Evolutionary conservation across 2,888 invertebrate species (phyloP), one percentile per base, ranked within the genome.

Genomic region (Drosophila robusta): DNA sequence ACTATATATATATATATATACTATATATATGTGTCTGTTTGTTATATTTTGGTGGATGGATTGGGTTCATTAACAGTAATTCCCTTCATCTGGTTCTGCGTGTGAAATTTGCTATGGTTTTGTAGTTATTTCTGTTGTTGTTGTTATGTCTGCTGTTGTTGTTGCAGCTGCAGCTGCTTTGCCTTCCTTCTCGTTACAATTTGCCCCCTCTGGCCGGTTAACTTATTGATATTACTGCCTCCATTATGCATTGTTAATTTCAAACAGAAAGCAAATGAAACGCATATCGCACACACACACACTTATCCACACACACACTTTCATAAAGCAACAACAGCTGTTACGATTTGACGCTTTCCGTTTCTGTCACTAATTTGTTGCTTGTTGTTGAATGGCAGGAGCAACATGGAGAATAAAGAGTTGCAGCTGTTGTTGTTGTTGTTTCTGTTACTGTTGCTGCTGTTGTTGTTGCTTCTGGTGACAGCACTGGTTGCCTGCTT

Each of bases 331-430:
- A 42, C 42, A 54, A 58, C 55, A 73, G 46, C 64, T 58, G 54
- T 52, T 47, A 47, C 70, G 64, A 78, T 52, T 80, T 87, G 85
- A 68, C 67, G 78, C 63, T 70, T 83, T 80, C 87, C 80, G 87
- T 63, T 83, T 88, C 87, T 87, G 70, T 64, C 70, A 50, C 64
- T 86, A 86, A 88, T 88, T 88, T 83, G 80, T 67, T 58, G 73
- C 50, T 55, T 54, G 58, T 52, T 62, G 29, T 45, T 70, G 32
- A 41, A n/a, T 49, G 52, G 26, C 41, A 70, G 44, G 44, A 60
- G 38, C 54, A 73, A 66, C 57, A 41, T 44, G 47, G 24, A 42
- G 50, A 55, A 50, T 42, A 58, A 42, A 44, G n/a, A 41, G 68
- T 56, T 42, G 68, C 49, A 44, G 47, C 38, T 44, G 68, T 56